Conservation (phyloP, 2,797 vertebrate species). For the Hypotaenidia okinawae region DNA sequence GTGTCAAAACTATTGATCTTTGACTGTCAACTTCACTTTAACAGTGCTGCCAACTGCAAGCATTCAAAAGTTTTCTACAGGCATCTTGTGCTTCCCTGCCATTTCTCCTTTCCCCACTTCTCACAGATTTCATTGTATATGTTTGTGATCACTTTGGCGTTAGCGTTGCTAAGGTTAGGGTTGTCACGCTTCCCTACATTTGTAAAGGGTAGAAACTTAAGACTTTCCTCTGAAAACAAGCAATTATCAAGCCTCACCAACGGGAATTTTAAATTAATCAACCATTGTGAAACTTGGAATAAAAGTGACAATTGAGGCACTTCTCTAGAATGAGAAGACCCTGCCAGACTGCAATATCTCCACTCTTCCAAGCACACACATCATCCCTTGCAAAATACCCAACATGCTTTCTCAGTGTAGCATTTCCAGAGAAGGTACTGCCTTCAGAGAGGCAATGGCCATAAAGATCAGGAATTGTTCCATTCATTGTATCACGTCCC, state of each 20-base stretch:
- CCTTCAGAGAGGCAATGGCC: neutral
- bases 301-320: neutral
- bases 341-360: neutral
- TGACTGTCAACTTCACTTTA: neutral
- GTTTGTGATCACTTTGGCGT: neutral
- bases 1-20: neutral
- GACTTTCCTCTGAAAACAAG: neutral
- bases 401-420: neutral
- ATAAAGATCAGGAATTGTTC: neutral
- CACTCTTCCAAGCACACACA: neutral
- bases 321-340: neutral
- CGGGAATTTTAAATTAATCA: neutral
- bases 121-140: neutral
- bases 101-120: neutral
- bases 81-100: neutral
- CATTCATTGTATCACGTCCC: neutral
- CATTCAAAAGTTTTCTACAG: neutral
- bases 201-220: neutral
- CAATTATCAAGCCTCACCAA: neutral
- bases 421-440: neutral
- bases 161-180: neutral
- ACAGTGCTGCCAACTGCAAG: neutral
- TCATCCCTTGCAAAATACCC: neutral
- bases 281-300: neutral
- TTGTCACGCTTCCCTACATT: neutral